Conservation (phyloP, 2,113 vertebrate genomes). For the Mesoclemmys tuberculata region DNA sequence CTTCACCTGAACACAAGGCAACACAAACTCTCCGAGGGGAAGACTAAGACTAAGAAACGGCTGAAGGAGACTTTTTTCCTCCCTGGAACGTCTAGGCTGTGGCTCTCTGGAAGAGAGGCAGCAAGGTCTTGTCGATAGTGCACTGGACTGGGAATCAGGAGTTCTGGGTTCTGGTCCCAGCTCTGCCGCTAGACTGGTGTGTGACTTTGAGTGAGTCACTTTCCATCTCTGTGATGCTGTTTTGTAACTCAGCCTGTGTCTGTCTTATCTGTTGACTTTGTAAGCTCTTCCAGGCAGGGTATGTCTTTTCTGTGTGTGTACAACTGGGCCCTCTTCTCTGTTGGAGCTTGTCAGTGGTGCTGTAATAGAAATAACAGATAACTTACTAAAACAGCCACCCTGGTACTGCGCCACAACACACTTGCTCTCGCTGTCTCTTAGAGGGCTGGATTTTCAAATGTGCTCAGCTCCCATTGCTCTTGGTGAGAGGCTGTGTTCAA, state of each 20-base stretch:
- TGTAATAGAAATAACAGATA: not conserved
- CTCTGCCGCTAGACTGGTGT: not conserved
- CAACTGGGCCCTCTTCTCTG: not conserved
- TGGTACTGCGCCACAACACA: not conserved
- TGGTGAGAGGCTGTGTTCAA: not conserved
- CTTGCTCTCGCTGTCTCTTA: not conserved
- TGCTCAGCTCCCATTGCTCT: not conserved
- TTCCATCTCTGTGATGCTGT: not conserved
- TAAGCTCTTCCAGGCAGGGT: not conserved
- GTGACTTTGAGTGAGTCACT: not conserved
- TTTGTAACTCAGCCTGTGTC: not conserved
- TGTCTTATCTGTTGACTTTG: not conserved
- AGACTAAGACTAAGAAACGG: not conserved
- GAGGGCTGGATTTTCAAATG: not conserved
- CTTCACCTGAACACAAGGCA: fast-evolving
- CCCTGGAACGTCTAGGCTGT: not conserved
- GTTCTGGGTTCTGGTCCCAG: not conserved
- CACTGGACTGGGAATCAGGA: not conserved
- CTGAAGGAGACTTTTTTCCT: not conserved
- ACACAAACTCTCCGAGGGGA: not conserved
- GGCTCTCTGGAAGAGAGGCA: not conserved
- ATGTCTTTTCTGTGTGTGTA: not conserved
- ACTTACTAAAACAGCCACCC: not conserved
- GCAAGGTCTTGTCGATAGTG: fast-evolving
- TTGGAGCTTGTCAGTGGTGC: not conserved